Conservation (phyloP, 2,113 vertebrate species). For the Saccopteryx leptura region DNA sequence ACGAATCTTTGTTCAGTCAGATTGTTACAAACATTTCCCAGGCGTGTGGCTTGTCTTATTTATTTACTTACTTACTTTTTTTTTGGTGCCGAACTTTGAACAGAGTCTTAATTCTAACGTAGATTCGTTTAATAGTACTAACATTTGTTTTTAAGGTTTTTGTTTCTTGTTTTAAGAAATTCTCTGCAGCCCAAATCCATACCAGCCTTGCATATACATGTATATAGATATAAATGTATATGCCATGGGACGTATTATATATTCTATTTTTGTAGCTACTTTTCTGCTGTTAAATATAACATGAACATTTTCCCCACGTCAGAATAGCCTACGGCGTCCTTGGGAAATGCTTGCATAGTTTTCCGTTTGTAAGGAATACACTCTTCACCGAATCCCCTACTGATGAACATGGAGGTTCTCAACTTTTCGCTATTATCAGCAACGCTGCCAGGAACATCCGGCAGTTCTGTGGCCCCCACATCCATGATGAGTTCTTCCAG, state of each 20-base stretch:
- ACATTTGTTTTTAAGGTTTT: conserved; percentile 27
- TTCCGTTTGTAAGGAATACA: background rate
- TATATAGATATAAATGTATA: background rate
- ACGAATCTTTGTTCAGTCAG: conserved; percentile 14
- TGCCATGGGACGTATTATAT: background rate
- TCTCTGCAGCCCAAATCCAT: background rate
- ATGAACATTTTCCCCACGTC: background rate
- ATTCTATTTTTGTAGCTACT: background rate
- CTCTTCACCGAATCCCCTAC: background rate
- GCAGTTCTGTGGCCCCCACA: background rate
- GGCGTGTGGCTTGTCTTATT: background rate
- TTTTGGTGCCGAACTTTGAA: conserved; percentile 6
- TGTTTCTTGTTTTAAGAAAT: conserved; percentile 54
- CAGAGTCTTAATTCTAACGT: background rate
- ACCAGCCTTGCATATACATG: background rate
- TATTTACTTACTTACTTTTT: background rate
- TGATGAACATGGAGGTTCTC: background rate
- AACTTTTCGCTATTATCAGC: background rate
- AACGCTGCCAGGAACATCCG: background rate
- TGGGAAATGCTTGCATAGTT: background rate
- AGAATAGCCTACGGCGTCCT: background rate
- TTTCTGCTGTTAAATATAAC: background rate
- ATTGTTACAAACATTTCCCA: background rate
- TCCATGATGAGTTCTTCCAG: background rate
- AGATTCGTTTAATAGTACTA: background rate